Percentiles rank a stretch among this genome's conserved stretches.
phyloP scores from a whole-genome alignment of 1,140 invertebrate genomes.

The Lasioglossum baleicum region DNA sequence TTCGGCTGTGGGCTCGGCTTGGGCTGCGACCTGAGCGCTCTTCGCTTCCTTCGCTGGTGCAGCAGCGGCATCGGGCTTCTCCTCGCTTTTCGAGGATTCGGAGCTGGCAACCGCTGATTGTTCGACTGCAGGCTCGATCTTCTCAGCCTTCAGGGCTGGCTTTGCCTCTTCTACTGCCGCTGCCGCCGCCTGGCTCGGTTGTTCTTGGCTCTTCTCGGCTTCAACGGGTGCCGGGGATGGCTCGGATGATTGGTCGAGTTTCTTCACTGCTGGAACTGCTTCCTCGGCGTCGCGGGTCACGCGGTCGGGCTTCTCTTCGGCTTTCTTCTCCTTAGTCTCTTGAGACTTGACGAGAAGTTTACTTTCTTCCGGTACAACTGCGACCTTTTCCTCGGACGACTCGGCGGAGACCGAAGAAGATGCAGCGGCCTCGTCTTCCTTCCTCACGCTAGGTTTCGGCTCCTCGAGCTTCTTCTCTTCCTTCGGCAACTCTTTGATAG shows the following conservation, averaged over 20 bases:
- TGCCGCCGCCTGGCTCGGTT: neutral
- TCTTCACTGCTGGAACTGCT: slow-evolving; percentile 42
- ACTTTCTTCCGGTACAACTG: slow-evolving; percentile 30
- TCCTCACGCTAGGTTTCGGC: slow-evolving; percentile 25
- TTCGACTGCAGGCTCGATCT: slow-evolving; percentile 50
- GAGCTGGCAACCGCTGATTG: slow-evolving; percentile 48
- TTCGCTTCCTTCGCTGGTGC: slow-evolving; percentile 37
- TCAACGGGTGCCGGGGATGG: slow-evolving; percentile 38
- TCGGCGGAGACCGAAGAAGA: neutral
- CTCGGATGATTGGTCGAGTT: slow-evolving; percentile 14
- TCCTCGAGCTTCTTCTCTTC: slow-evolving; percentile 60
- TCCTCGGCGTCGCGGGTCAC: slow-evolving; percentile 73
- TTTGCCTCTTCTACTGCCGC: slow-evolving; percentile 17
- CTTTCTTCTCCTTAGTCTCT: slow-evolving; percentile 34
- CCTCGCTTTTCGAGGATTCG: slow-evolving; percentile 45
- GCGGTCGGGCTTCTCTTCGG: slow-evolving; percentile 69
- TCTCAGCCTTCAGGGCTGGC: slow-evolving; percentile 49
- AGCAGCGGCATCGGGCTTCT: slow-evolving; percentile 29
- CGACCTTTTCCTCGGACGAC: slow-evolving; percentile 22
- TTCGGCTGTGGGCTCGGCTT: neutral
- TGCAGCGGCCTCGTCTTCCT: slow-evolving; percentile 29
- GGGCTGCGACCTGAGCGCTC: slow-evolving; percentile 42
- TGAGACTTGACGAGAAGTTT: slow-evolving; percentile 41
- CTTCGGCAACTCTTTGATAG: slow-evolving; percentile 45
- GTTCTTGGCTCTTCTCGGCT: slow-evolving; percentile 28